Percentiles rank a stretch among this genome's conserved stretches.
Evolutionary conservation across 1,140 invertebrate species (phyloP).

Genomic region (Anoplolepis gracilipes): DNA sequence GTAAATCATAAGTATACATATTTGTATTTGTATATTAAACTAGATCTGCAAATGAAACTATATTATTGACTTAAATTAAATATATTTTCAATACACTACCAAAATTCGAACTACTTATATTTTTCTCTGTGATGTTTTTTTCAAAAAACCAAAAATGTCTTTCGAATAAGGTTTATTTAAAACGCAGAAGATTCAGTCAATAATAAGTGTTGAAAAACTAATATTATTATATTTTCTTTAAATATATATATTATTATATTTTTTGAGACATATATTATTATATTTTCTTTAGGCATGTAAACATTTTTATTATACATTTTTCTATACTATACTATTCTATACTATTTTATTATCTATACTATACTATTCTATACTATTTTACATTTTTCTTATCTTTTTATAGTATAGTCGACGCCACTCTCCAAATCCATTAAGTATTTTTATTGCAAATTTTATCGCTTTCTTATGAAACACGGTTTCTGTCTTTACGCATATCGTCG

Average conservation of each 20-base stretch:
- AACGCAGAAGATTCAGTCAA: background rate
- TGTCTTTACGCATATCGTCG: slow-evolving; percentile 6
- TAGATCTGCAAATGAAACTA: background rate
- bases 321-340: too few relatives aligned
- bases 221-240: background rate
- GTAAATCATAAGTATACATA: background rate
- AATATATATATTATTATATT: too few relatives aligned
- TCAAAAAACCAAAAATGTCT: too few relatives aligned
- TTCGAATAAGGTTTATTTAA: too few relatives aligned
- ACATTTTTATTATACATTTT: too few relatives aligned
- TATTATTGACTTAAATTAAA: too few relatives aligned
- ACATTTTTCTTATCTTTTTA: background rate
- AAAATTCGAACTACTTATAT: too few relatives aligned
- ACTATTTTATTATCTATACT: too few relatives aligned
- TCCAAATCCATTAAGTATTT: background rate
- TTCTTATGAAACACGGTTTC: slow-evolving; percentile 7
- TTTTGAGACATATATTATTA: too few relatives aligned
- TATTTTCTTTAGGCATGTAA: background rate
- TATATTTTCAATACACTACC: too few relatives aligned
- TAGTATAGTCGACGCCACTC: background rate
- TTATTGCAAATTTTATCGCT: slow-evolving; percentile 23
- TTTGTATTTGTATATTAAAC: background rate
- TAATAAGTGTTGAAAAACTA: background rate
- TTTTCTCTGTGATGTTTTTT: too few relatives aligned
- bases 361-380: background rate